Base-by-base conservation (phyloP, 64 coral and sea anemone species). In the Montipora capricornis region DNA sequence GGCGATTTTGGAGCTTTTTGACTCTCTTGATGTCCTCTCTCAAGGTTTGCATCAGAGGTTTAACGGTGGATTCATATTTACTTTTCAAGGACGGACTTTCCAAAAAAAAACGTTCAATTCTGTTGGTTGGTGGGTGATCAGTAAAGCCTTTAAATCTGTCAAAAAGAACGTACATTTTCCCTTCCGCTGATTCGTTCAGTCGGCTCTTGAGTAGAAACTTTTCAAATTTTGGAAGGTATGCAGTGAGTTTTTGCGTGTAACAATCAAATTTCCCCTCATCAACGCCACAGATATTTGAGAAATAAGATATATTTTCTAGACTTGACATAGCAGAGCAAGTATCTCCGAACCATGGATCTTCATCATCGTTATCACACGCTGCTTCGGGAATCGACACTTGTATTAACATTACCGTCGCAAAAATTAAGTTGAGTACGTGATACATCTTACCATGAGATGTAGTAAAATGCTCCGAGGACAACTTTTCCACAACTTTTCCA, bases 141-240 rank as follows among this genome's bases (percentile, higher is more conserved):
- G 76, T 62, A 59, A 29, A 49, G 16, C 15, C 13, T 47, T 11
- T 47, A 47, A 89, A 75, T 89, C 10, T 19, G 11, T 0, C 45
- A 60, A 77, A 13, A 60, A 77, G 22, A 62, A 3, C 6, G 17
- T 22, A 20, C 20, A 77, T 6, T 59, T 77, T 53, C 19, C 19
- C 20, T 1, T 29, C 5, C 50, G 37, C 87, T 82, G 8, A 4
- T 91, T 91, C 89, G n/a, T 82, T 12, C 59, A 91, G 89, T 91
- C 44, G 37, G n/a, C 67, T 82, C 47, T 82, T 81, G 26, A 82
- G 14, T 3, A 87, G 45, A 82, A 91, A 82, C 10, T 60, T 64
- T 74, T 91, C 68, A 47, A 81, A 82, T 13, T 74, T 73, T 20
- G 64, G 20, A 68, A 90, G 53, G n/a, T 4, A 48, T 69, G 0